Evolutionary conservation across 1,140 invertebrate genomes (phyloP).

Genomic region (Spodoptera litura): DNA sequence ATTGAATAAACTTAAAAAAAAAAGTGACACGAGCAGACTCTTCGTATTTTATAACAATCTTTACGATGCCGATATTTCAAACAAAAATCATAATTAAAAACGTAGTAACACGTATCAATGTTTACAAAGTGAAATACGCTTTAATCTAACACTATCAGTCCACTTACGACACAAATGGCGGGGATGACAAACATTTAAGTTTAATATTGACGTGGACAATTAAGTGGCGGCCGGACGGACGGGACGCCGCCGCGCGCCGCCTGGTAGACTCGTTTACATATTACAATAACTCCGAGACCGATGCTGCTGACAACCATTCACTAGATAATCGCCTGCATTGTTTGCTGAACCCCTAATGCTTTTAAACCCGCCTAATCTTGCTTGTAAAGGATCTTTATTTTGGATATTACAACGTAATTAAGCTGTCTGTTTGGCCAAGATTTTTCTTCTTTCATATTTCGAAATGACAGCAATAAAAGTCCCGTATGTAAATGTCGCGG

Average conservation of each 20-base stretch:
- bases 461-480: constrained; percentile 5
- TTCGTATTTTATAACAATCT: neutral
- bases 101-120: neutral
- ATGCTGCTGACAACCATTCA: constrained; percentile 79
- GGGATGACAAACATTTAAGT: constrained; percentile 47
- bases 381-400: constrained; percentile 77
- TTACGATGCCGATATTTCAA: too few relatives aligned
- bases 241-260: constrained; percentile 31
- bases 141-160: neutral
- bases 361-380: constrained; percentile 78
- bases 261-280: constrained; percentile 70
- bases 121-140: constrained; percentile 8
- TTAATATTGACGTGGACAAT: constrained; percentile 63
- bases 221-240: constrained; percentile 55
- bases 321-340: constrained; percentile 81
- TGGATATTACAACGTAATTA: constrained; percentile 40
- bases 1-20: too few relatives aligned
- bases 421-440: constrained; percentile 16
- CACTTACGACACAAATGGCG: constrained; percentile 49
- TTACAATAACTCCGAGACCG: constrained; percentile 74
- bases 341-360: constrained; percentile 78
- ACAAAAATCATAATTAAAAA: neutral
- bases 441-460: constrained; percentile 1
- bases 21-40: neutral
- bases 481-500: constrained; percentile 13